phyloP scores from a whole-genome alignment of 2,113 vertebrate genomes.

The Semicossyphus pulcher region DNA sequence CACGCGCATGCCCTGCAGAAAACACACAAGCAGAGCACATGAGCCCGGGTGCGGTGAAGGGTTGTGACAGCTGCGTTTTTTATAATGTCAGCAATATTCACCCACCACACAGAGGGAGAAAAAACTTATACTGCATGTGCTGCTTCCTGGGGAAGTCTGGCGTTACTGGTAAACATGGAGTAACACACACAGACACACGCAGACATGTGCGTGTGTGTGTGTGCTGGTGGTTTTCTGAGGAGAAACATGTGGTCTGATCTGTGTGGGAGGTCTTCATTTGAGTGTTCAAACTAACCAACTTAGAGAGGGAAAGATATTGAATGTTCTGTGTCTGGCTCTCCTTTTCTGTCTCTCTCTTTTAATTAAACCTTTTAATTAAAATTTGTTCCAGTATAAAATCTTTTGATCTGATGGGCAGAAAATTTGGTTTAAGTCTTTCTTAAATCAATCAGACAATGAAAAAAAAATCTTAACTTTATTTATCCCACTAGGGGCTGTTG shows the following conservation, averaged over 20 bases:
- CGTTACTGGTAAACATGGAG: conserved; percentile 38
- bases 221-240: conserved; percentile 50
- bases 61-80: background rate
- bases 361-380: background rate
- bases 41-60: background rate
- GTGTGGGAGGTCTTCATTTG: conserved; percentile 64
- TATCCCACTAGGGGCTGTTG: too few relatives aligned
- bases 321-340: conserved; percentile 1
- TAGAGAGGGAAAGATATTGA: conserved; percentile 13
- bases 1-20: conserved; percentile 90
- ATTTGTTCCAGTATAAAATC: background rate
- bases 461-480: too few relatives aligned
- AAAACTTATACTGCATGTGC: background rate
- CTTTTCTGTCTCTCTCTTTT: background rate
- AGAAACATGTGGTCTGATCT: conserved; percentile 46
- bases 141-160: conserved; percentile 4
- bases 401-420: background rate
- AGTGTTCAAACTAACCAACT: conserved; percentile 51
- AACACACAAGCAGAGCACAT: background rate
- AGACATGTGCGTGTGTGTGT: conserved; percentile 20
- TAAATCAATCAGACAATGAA: too few relatives aligned
- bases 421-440: too few relatives aligned
- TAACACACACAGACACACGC: background rate
- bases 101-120: background rate
- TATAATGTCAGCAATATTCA: conserved; percentile 1